phyloP scores from a whole-genome alignment of 2,888 invertebrate species.

The Encarsia formosa region DNA sequence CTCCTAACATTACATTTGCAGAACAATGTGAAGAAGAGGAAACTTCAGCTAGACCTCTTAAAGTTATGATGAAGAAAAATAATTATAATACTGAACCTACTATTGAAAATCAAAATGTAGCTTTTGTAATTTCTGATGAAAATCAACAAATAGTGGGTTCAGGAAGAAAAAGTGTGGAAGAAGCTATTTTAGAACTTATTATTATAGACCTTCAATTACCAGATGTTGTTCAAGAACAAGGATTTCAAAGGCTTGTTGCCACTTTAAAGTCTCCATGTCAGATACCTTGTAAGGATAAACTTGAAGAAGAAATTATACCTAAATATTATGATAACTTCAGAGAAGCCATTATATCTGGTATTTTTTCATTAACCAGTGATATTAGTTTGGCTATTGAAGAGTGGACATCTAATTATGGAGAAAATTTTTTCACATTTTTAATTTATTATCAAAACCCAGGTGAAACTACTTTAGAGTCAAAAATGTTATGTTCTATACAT shows the following conservation, averaged over 20 bases:
- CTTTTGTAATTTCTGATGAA: conserved; percentile 45
- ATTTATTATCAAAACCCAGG: conserved; percentile 49
- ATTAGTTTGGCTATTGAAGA: conserved; percentile 52
- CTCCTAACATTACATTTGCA: conserved; percentile 44
- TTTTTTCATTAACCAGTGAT: conserved; percentile 42
- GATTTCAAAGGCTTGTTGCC: conserved; percentile 52
- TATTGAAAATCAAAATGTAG: conserved; percentile 38
- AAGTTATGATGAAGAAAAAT: conserved; percentile 41
- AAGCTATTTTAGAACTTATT: conserved; percentile 52
- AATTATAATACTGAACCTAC: conserved; percentile 9
- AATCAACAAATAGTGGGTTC: conserved; percentile 32
- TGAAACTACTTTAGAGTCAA: conserved; percentile 48
- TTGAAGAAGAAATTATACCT: conserved; percentile 53
- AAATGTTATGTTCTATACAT: conserved; percentile 51
- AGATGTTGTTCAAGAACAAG: conserved; percentile 52
- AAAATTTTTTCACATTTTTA: conserved; percentile 49
- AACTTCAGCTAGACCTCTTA: conserved; percentile 36
- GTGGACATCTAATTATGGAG: conserved; percentile 49
- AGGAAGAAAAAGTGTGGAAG: conserved; percentile 47
- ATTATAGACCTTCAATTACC: conserved; percentile 52
- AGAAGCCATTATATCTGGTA: conserved; percentile 43
- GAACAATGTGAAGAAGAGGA: conserved; percentile 43
- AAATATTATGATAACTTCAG: conserved; percentile 50
- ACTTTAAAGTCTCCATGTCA: conserved; percentile 52
- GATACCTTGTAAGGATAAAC: conserved; percentile 51